phyloP scores from a whole-genome alignment of 2,888 invertebrate genomes.

The Torymus tubicola region DNA sequence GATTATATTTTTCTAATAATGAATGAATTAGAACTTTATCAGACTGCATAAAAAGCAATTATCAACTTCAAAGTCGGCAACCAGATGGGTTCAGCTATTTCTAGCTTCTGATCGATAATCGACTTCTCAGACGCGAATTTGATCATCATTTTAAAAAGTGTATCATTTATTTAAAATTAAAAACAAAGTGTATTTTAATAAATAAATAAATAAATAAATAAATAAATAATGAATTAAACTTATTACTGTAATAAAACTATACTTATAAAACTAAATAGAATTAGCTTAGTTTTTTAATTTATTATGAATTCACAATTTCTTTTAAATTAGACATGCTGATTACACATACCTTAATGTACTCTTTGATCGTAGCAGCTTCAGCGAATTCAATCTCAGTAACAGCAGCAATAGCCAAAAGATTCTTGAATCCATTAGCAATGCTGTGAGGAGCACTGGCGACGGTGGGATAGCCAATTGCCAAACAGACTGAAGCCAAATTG shows the following conservation, averaged over 20 bases:
- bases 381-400: slow-evolving; percentile 97
- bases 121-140: slow-evolving; percentile 65
- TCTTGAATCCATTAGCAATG: slow-evolving; percentile 98
- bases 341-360: slow-evolving; percentile 85
- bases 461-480: slow-evolving; percentile 97
- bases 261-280: no score
- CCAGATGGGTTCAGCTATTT: slow-evolving; percentile 78
- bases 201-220: no score
- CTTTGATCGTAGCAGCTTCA: slow-evolving; percentile 94
- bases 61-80: slow-evolving; percentile 66
- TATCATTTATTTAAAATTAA: slow-evolving; percentile 15
- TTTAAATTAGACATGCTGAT: no score
- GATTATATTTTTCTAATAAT: slow-evolving; percentile 15
- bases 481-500: slow-evolving; percentile 94
- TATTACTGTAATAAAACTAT: no score
- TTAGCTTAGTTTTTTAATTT: no score
- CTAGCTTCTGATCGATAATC: slow-evolving; percentile 73
- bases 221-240: not conserved
- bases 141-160: slow-evolving; percentile 67
- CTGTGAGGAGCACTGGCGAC: slow-evolving; percentile 98
- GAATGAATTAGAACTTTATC: slow-evolving; percentile 56
- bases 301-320: no score
- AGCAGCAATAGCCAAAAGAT: slow-evolving; percentile 96
- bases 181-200: slow-evolving; percentile 3
- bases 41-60: slow-evolving; percentile 66